A percentile compares a stretch with the other conserved stretches of the same genome.
phyloP scores from a whole-genome alignment of 2,113 vertebrate species.

The Epinephelus fuscoguttatus region DNA sequence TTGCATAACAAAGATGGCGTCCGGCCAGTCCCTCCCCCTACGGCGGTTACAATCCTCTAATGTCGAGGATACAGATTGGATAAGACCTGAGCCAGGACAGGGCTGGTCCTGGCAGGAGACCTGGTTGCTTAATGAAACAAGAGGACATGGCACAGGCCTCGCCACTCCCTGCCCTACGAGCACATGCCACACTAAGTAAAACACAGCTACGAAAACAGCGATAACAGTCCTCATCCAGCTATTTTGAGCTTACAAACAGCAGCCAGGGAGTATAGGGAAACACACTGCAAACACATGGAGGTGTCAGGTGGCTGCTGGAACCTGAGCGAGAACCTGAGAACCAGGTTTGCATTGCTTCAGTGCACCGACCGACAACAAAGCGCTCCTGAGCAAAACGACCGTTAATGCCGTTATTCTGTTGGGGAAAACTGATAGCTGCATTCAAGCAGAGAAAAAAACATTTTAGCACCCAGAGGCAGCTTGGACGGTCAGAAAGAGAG shows the following conservation, averaged over 20 bases:
- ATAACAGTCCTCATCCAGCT: background rate
- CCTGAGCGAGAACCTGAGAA: slow-evolving; percentile 51
- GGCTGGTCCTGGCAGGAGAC: slow-evolving; percentile 29
- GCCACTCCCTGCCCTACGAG: background rate
- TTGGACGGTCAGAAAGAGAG: background rate
- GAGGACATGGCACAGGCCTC: background rate
- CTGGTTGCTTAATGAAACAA: slow-evolving; percentile 20
- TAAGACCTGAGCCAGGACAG: slow-evolving; percentile 38
- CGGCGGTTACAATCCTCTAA: slow-evolving; percentile 42
- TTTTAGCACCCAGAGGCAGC: background rate
- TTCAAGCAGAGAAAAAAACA: background rate
- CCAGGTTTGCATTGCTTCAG: background rate
- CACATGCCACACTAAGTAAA: slow-evolving; percentile 15
- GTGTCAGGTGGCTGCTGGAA: slow-evolving; percentile 28
- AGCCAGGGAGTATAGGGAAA: background rate
- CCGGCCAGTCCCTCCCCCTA: slow-evolving; percentile 12
- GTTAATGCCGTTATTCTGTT: slow-evolving; percentile 60
- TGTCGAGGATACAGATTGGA: slow-evolving; percentile 27
- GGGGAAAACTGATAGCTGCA: slow-evolving; percentile 47
- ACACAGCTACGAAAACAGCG: background rate
- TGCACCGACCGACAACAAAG: background rate
- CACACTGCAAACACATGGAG: background rate
- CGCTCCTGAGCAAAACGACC: slow-evolving; percentile 23
- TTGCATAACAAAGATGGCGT: slow-evolving; percentile 61
- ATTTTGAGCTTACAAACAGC: background rate